These are phyloP conservation scores for Papilio elwesi DNA, from an alignment of 2,888 invertebrate species.

Conservation along the genomic window DNA sequence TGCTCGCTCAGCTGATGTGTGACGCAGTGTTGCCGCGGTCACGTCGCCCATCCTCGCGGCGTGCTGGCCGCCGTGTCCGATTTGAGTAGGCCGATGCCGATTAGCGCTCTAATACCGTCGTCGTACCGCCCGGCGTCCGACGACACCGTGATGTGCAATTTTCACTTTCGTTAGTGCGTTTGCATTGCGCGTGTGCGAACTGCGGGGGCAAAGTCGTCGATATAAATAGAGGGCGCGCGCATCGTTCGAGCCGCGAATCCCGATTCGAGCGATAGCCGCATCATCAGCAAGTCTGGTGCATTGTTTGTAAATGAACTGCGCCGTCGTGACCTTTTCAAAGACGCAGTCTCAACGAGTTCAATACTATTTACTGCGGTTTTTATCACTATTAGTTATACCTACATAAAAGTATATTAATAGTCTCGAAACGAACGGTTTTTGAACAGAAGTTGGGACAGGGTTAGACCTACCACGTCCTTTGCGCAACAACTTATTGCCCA, in stretches of 20 bases:
- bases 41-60: constrained; percentile 71
- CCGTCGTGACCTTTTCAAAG: constrained; percentile 51
- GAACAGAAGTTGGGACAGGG: too few species aligned
- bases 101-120: constrained; percentile 54
- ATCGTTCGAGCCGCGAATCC: constrained; percentile 44
- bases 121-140: constrained; percentile 55
- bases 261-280: constrained; percentile 38
- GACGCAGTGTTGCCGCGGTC: constrained; percentile 65
- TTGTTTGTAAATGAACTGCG: constrained; percentile 69
- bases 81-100: constrained; percentile 47
- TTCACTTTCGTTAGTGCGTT: constrained; percentile 74
- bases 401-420: too few species aligned
- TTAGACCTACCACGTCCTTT: too few species aligned
- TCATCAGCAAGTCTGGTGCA: constrained; percentile 62
- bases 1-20: constrained; percentile 69
- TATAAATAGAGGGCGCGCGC: constrained; percentile 74
- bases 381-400: neutral
- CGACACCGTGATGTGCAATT: constrained; percentile 76
- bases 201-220: constrained; percentile 63
- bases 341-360: constrained; percentile 37
- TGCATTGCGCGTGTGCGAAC: constrained; percentile 65
- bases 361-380: constrained; percentile 22
- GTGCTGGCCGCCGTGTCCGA: constrained; percentile 53
- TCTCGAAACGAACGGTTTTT: constrained; percentile 33
- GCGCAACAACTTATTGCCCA: too few species aligned